Percentiles rank a stretch among this genome's conserved stretches.
These are phyloP conservation scores for Drosophila dunni DNA, from an alignment of 1,140 invertebrate genomes.

Conservation along the genomic window DNA sequence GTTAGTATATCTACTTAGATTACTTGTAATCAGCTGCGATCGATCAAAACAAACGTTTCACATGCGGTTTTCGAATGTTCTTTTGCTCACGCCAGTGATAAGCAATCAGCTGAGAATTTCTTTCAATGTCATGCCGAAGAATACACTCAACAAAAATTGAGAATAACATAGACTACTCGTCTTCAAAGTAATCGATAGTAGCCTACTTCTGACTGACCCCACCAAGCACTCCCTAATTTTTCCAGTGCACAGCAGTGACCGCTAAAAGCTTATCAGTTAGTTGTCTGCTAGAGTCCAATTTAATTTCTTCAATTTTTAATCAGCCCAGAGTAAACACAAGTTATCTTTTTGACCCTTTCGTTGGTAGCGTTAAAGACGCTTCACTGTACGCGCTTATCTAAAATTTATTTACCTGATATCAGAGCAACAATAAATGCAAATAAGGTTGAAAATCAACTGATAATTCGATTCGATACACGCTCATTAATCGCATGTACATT, in stretches of 20 bases:
- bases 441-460: conserved; percentile 10
- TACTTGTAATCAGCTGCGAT: conserved; percentile 9
- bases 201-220: too few species aligned
- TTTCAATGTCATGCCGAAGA: conserved; percentile 7
- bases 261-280: too few species aligned
- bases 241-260: too few species aligned
- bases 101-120: conserved; percentile 7
- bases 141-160: background rate
- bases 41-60: conserved; percentile 7
- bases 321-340: too few species aligned
- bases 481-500: background rate
- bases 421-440: conserved; percentile 5
- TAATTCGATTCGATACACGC: background rate
- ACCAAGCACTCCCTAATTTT: too few species aligned
- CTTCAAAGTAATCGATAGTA: too few species aligned
- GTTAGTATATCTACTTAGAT: conserved; percentile 32
- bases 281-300: too few species aligned
- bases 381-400: background rate
- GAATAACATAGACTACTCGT: too few species aligned
- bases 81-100: background rate
- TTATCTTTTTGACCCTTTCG: too few species aligned
- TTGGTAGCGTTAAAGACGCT: background rate
- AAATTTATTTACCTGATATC: background rate
- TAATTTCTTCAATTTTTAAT: too few species aligned
- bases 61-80: background rate